phyloP scores from a whole-genome alignment of 2,113 vertebrate genomes.

The Strigops habroptila region DNA sequence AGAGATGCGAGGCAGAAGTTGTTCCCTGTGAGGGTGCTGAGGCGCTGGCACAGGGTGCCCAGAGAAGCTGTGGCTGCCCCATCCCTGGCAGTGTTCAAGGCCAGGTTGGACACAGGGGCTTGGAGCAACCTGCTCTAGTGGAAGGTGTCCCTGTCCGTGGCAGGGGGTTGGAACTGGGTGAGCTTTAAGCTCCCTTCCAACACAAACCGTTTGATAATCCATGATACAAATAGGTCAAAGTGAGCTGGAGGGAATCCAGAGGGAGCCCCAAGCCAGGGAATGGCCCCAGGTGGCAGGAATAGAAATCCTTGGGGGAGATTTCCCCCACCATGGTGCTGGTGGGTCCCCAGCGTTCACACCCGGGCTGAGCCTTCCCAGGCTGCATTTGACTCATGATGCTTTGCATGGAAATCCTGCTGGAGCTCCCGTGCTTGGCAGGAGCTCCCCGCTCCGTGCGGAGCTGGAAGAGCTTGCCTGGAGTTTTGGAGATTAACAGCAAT shows the following conservation, averaged over 20 bases:
- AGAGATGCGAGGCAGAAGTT: no score
- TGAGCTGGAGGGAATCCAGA: neutral
- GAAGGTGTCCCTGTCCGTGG: no score
- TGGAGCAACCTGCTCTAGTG: no score
- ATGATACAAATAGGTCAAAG: neutral
- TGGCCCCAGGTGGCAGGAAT: neutral
- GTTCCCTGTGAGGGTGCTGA: no score
- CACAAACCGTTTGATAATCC: no score
- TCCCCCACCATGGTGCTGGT: neutral
- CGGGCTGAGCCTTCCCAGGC: neutral
- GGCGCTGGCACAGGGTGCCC: no score
- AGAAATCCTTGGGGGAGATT: no score
- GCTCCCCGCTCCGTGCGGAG: neutral
- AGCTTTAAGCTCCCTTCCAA: no score
- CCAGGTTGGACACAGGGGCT: no score
- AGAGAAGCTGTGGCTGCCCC: no score
- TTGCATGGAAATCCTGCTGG: neutral
- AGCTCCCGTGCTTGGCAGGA: neutral
- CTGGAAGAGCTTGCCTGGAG: neutral
- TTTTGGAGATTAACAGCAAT: neutral
- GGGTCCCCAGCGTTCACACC: neutral
- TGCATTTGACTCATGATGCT: accelerated
- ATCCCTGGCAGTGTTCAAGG: no score
- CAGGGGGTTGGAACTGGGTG: no score
- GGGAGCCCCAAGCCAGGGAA: neutral